phyloP scores from a whole-genome alignment of 2,113 vertebrate genomes.

The Xenus cinereus region DNA sequence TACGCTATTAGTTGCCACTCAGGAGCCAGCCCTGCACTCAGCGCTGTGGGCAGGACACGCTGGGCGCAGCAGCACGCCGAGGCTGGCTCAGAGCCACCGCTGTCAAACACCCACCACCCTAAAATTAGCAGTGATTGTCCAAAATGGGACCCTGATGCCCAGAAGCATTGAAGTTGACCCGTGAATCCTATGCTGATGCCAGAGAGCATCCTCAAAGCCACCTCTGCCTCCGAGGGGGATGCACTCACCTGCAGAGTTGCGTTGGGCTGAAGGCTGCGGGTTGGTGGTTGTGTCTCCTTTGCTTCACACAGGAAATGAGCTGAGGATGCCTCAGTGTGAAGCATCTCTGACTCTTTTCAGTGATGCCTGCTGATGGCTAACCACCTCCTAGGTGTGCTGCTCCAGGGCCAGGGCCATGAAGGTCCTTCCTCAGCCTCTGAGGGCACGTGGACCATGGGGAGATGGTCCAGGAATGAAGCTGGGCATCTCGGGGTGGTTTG shows the following conservation, averaged over 20 bases:
- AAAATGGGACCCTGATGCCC: neutral
- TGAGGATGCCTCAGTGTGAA: neutral
- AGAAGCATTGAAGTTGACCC: neutral
- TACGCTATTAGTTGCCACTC: neutral
- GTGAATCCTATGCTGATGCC: neutral
- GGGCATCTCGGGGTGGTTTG: neutral
- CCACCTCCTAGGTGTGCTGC: neutral
- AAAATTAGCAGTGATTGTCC: neutral
- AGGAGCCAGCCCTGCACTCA: neutral
- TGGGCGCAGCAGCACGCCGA: accelerated
- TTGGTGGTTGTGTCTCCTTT: neutral
- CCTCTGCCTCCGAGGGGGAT: neutral
- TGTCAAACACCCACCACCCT: neutral
- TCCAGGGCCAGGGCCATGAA: neutral
- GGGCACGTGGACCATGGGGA: accelerated
- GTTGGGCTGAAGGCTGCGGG: neutral
- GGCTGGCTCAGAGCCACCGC: neutral
- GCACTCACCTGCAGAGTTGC: accelerated
- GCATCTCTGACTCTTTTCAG: neutral
- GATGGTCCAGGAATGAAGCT: neutral
- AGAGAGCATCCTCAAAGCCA: neutral
- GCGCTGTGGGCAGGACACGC: neutral
- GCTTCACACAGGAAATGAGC: neutral
- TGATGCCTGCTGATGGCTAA: neutral
- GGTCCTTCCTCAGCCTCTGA: neutral